Percentiles rank a stretch among this genome's conserved stretches.
phyloP scores from a whole-genome alignment of 2,888 invertebrate genomes.

The Caenorhabditis sulstoni region DNA sequence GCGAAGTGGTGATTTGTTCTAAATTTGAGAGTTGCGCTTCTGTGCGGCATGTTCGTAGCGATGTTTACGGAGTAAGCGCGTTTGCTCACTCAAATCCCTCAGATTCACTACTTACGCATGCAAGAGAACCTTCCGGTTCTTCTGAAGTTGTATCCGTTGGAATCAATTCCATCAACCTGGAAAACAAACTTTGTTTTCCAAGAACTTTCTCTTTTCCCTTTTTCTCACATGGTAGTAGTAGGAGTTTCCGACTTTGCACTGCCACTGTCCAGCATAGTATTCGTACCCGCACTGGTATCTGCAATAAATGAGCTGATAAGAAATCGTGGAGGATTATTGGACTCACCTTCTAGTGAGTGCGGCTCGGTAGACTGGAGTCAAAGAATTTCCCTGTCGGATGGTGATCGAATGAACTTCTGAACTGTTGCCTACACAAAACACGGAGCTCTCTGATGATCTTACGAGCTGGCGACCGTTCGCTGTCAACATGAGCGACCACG shows the following conservation, averaged over 20 bases:
- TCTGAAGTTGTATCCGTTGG: constrained; percentile 68
- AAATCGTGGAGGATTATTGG: constrained; percentile 16
- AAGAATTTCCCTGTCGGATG: constrained; percentile 55
- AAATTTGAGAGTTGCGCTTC: neutral
- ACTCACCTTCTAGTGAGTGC: constrained; percentile 59
- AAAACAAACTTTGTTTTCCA: neutral
- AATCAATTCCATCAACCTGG: constrained; percentile 72
- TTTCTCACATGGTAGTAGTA: constrained; percentile 58
- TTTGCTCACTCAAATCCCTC: neutral
- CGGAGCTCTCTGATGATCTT: no score
- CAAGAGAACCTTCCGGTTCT: constrained; percentile 68
- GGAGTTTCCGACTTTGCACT: constrained; percentile 56
- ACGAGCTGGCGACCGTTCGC: constrained; percentile 62
- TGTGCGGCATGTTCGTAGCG: neutral
- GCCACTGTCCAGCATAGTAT: constrained; percentile 72
- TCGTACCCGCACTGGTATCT: constrained; percentile 69
- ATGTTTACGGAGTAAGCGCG: no score
- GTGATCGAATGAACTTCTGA: constrained; percentile 66
- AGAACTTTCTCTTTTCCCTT: neutral
- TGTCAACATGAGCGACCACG: constrained; percentile 64
- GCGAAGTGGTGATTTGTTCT: constrained; percentile 53
- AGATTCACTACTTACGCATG: constrained; percentile 53
- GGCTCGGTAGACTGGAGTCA: constrained; percentile 59
- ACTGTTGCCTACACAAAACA: neutral
- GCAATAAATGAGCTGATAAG: constrained; percentile 14